Evolutionary conservation across 2,113 vertebrate genomes (phyloP).

Genomic region (Lamprotornis superbus): DNA sequence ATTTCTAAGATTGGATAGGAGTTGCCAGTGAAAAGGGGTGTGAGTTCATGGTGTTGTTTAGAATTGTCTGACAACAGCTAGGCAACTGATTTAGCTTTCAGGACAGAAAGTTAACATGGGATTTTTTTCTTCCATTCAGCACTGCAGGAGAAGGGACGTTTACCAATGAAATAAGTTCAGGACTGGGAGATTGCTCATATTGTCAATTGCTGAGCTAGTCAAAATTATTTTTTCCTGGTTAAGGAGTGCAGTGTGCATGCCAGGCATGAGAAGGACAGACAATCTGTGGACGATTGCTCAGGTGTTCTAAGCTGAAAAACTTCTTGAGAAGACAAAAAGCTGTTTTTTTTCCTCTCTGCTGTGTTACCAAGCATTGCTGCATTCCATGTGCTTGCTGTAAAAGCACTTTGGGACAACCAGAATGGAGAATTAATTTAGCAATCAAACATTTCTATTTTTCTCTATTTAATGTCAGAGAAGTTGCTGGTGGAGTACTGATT

Average conservation of each 20-base stretch:
- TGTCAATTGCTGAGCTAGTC: neutral
- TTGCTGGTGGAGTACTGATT: neutral
- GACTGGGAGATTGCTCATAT: neutral
- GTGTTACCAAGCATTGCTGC: neutral
- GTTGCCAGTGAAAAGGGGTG: neutral
- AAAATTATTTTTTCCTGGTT: neutral
- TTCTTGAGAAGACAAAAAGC: neutral
- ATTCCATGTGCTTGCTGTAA: neutral
- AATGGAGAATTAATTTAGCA: neutral
- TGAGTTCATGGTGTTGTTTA: neutral
- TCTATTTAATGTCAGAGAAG: neutral
- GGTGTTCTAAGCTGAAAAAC: neutral
- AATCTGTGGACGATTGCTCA: neutral
- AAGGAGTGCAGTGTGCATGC: neutral
- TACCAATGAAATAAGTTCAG: neutral
- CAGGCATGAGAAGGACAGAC: neutral
- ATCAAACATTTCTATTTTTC: neutral
- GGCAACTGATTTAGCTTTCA: neutral
- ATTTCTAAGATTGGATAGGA: neutral
- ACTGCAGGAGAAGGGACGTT: neutral
- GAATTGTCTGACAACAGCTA: neutral
- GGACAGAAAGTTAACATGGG: neutral
- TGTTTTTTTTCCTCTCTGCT: neutral
- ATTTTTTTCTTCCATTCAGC: neutral
- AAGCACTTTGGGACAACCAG: neutral